These are phyloP conservation scores for Drosophila paracracens DNA, from an alignment of 2,888 invertebrate genomes.

Conservation along the genomic window DNA sequence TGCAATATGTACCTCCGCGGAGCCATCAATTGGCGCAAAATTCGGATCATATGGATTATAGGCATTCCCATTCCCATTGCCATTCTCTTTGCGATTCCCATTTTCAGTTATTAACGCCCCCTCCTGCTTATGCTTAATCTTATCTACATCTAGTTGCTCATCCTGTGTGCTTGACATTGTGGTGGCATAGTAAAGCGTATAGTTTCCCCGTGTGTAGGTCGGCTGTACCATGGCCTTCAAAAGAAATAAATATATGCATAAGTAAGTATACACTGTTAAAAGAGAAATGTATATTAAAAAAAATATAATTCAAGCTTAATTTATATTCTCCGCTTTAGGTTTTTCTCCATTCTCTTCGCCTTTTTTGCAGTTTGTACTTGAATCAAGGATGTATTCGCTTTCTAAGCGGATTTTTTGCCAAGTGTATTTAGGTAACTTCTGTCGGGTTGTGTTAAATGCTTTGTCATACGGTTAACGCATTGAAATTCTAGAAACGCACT, in stretches of 20 bases:
- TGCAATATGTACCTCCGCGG: constrained; percentile 60
- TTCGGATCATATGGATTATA: constrained; percentile 81
- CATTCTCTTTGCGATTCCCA: constrained; percentile 7
- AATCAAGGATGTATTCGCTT: neutral
- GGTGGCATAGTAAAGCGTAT: constrained; percentile 84
- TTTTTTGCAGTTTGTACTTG: neutral
- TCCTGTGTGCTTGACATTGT: constrained; percentile 75
- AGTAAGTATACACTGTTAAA: neutral
- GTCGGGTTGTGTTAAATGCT: constrained; percentile 41
- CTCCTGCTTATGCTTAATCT: constrained; percentile 58
- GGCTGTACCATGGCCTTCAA: constrained; percentile 80
- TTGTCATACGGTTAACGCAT: constrained; percentile 45
- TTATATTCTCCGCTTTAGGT: neutral
- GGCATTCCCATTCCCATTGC: constrained; percentile 53
- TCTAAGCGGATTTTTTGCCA: neutral
- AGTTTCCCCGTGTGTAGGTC: constrained; percentile 84
- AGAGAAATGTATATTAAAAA: neutral
- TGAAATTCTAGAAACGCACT: constrained; percentile 62
- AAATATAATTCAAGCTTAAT: neutral
- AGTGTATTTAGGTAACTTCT: constrained; percentile 32
- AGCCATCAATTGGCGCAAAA: constrained; percentile 70
- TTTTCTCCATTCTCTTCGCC: neutral
- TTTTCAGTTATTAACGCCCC: constrained; percentile 25
- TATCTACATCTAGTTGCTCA: constrained; percentile 84
- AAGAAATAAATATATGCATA: constrained; percentile 7